Percentiles rank a stretch among this genome's conserved stretches.
Evolutionary conservation across 1,140 invertebrate species (phyloP).

Genomic region (Drosophila gunungcola): DNA sequence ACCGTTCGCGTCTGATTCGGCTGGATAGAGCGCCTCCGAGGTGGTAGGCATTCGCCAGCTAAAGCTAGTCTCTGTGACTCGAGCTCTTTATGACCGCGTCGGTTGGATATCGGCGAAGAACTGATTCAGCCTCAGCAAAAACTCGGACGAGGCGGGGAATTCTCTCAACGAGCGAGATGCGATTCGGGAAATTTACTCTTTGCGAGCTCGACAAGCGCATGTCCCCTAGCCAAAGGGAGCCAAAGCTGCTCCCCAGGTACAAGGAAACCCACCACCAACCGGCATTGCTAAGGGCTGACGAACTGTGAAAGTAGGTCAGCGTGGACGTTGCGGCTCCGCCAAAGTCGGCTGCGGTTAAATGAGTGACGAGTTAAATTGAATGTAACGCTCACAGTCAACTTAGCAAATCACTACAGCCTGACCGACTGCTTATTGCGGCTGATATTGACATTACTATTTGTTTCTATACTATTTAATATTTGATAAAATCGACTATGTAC

Average conservation of each 20-base stretch:
- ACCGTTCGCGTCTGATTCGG: conserved; percentile 24
- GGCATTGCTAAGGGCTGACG: conserved; percentile 15
- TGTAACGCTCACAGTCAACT: conserved; percentile 72
- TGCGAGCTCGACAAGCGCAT: background rate
- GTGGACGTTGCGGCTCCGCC: conserved; percentile 2
- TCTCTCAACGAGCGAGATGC: background rate
- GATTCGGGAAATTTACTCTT: conserved; percentile 37
- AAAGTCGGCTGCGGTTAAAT: background rate
- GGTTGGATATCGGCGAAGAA: conserved; percentile 44
- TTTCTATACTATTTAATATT: too few relatives aligned
- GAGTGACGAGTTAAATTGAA: conserved; percentile 66
- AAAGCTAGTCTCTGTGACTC: conserved; percentile 4
- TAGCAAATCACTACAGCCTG: conserved; percentile 59
- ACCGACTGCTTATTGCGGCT: conserved; percentile 39
- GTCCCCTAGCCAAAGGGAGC: conserved; percentile 5
- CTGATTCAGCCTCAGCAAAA: conserved; percentile 10
- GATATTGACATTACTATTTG: background rate
- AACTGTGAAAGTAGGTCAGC: conserved; percentile 36
- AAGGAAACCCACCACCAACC: background rate
- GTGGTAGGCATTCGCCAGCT: conserved; percentile 7
- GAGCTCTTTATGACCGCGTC: conserved; percentile 45
- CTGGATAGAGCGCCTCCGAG: background rate
- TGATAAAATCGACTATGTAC: too few relatives aligned
- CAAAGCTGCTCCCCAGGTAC: background rate
- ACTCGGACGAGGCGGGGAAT: background rate